Evolutionary conservation across 2,797 vertebrate genomes (phyloP).

Genomic region (Liasis olivaceus): DNA sequence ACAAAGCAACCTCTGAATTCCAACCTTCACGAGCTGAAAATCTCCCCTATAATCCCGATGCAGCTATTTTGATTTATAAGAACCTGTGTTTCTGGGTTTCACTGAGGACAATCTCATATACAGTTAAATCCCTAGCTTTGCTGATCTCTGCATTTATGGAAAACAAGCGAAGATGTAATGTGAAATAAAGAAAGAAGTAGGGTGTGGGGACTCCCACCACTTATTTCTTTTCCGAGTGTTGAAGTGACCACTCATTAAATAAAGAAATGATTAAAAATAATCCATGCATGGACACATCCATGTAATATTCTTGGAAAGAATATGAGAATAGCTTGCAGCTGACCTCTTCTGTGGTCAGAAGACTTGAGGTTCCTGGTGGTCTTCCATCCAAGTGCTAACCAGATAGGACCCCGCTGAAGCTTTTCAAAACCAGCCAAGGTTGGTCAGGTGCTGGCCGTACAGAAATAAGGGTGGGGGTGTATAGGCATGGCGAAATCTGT

Average conservation of each 20-base stretch:
- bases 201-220: neutral
- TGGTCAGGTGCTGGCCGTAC: too few species aligned
- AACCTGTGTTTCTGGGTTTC: slow-evolving; percentile 9
- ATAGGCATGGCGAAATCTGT: neutral
- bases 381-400: too few species aligned
- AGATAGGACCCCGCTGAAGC: too few species aligned
- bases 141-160: neutral
- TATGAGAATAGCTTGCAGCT: neutral
- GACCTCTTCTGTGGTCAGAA: too few species aligned
- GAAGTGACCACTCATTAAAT: neutral
- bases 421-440: too few species aligned
- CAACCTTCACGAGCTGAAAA: slow-evolving; percentile 52
- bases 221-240: neutral
- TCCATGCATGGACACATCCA: neutral
- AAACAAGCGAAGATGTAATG: slow-evolving; percentile 9
- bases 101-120: neutral
- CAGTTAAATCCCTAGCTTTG: slow-evolving; percentile 17
- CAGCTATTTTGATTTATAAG: slow-evolving; percentile 59
- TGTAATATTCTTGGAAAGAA: neutral
- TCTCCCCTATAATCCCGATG: slow-evolving; percentile 59
- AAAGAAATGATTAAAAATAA: too few species aligned
- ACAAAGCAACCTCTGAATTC: slow-evolving; percentile 52
- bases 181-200: neutral
- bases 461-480: neutral
- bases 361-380: too few species aligned